Evolutionary conservation across 2,113 vertebrate genomes (phyloP).

Genomic region (Cairina moschata): DNA sequence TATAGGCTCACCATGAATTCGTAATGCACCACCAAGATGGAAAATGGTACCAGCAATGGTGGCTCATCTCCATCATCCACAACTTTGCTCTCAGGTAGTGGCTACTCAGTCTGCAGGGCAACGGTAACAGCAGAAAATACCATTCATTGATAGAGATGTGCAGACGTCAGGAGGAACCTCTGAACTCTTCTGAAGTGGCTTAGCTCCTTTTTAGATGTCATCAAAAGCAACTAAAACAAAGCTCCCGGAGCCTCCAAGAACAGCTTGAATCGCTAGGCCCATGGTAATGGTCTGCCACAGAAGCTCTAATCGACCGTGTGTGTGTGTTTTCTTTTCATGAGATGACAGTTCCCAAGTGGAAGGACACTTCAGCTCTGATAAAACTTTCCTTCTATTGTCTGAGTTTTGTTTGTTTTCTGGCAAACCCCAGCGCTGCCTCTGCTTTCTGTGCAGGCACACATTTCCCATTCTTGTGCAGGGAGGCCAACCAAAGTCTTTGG

Average conservation of each 20-base stretch:
- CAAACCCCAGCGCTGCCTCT: conserved; percentile 74
- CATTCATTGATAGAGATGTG: background rate
- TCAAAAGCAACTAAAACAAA: conserved; percentile 70
- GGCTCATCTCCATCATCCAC: background rate
- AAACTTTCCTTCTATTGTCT: conserved; percentile 80
- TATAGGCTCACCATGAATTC: background rate
- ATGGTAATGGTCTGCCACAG: conserved; percentile 64
- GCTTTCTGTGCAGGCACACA: conserved; percentile 65
- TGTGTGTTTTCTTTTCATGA: conserved; percentile 63
- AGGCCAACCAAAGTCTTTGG: conserved; percentile 79
- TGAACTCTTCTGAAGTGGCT: conserved; percentile 44
- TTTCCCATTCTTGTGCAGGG: conserved; percentile 70
- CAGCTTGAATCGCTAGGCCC: conserved; percentile 44
- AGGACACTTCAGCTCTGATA: conserved; percentile 77
- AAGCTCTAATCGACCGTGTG: conserved; percentile 36
- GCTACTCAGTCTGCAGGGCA: conserved; percentile 11
- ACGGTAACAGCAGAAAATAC: conserved; percentile 9
- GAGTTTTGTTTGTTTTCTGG: conserved; percentile 81
- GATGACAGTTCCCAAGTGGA: conserved; percentile 80
- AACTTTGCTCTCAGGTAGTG: conserved; percentile 18
- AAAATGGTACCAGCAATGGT: background rate
- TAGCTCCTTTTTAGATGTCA: conserved; percentile 40
- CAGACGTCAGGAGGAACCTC: conserved; percentile 15
- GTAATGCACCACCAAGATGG: background rate
- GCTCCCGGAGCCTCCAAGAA: conserved; percentile 34